Evolutionary conservation across 2,113 vertebrate genomes (phyloP).

Genomic region (Xiphorhynchus elegans): DNA sequence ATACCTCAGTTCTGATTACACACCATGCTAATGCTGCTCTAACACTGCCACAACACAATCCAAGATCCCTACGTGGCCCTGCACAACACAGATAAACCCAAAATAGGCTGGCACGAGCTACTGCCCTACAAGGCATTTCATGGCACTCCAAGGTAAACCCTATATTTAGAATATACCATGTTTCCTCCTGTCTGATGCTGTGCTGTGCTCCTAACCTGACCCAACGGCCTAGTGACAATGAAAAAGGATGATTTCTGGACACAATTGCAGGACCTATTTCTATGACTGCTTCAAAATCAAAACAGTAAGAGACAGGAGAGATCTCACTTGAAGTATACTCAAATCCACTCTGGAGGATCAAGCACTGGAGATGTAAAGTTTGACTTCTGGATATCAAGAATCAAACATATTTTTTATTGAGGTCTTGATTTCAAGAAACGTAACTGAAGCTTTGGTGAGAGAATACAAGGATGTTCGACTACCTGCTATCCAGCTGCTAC

Average conservation of each 20-base stretch:
- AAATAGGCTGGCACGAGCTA: background rate
- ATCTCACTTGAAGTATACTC: background rate
- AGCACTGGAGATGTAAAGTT: background rate
- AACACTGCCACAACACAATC: background rate
- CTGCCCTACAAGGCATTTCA: background rate
- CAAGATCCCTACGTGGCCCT: background rate
- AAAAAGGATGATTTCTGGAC: background rate
- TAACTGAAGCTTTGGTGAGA: background rate
- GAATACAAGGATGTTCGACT: background rate
- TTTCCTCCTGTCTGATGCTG: background rate
- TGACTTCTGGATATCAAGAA: background rate
- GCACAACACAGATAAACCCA: background rate
- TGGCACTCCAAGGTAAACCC: background rate
- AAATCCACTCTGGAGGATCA: background rate
- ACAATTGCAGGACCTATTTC: background rate
- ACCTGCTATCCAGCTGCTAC: background rate
- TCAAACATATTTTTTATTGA: background rate
- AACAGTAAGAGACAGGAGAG: background rate
- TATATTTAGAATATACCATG: fast-evolving
- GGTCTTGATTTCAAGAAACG: background rate
- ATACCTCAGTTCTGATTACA: background rate
- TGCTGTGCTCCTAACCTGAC: background rate
- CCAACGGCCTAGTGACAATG: background rate
- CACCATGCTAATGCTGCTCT: background rate
- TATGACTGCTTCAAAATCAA: background rate